A percentile compares a stretch with the other conserved stretches of the same genome.
Conservation (phyloP, 2,113 vertebrate species). For the Galemys pyrenaicus region DNA sequence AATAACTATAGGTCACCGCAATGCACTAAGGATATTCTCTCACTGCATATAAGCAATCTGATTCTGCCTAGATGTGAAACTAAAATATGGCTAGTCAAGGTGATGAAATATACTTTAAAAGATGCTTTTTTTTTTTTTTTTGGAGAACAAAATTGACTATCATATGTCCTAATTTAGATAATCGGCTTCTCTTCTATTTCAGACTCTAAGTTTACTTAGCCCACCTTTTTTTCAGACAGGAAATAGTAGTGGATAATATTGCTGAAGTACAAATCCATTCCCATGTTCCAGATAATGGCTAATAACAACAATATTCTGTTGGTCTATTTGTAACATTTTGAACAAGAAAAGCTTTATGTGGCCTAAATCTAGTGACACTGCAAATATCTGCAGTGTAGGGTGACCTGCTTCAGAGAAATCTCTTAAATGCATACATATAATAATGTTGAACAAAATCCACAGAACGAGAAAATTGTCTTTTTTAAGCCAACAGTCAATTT, state of each 20-base stretch:
- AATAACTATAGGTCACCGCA: neutral
- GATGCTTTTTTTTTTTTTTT: neutral
- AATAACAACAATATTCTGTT: neutral
- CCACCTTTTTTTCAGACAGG: slow-evolving; percentile 20
- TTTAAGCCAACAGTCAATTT: neutral
- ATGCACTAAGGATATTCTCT: neutral
- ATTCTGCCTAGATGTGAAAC: neutral
- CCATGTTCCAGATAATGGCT: neutral
- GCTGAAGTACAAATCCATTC: neutral
- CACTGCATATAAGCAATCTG: neutral
- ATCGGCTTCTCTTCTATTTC: neutral
- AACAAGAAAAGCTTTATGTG: slow-evolving; percentile 31
- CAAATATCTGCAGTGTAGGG: neutral
- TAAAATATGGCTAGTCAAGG: neutral
- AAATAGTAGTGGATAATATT: slow-evolving; percentile 6
- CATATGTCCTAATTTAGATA: neutral
- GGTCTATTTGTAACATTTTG: slow-evolving; percentile 45
- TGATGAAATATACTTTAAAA: neutral
- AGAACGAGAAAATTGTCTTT: slow-evolving; percentile 27
- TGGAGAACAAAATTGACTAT: slow-evolving; percentile 12
- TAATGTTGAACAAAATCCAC: neutral
- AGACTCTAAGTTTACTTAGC: slow-evolving; percentile 1
- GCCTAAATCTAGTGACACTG: neutral
- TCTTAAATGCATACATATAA: slow-evolving; percentile 1
- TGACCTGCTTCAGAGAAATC: slow-evolving; percentile 13